These are phyloP conservation scores for Picus viridis DNA, from an alignment of 2,797 vertebrate species.

Conservation along the genomic window DNA sequence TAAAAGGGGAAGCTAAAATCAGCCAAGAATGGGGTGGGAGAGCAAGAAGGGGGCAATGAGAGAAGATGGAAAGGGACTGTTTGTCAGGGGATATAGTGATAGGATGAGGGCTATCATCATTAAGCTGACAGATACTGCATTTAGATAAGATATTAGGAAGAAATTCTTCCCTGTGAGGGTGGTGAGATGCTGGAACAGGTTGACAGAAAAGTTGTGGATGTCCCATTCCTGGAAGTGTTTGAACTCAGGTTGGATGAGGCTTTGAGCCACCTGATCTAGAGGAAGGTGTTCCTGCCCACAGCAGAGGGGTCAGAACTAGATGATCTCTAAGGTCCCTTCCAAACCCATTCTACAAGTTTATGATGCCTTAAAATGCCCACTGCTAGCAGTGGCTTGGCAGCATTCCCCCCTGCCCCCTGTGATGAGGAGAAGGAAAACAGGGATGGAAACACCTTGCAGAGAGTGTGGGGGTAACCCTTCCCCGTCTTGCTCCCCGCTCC, in stretches of 20 bases:
- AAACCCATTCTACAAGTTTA: background rate
- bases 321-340: background rate
- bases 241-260: too few species aligned
- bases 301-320: too few species aligned
- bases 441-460: background rate
- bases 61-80: background rate
- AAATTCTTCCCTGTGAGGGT: background rate
- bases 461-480: rapidly evolving
- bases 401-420: too few species aligned
- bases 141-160: background rate
- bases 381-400: rapidly evolving
- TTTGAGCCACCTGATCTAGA: background rate
- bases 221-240: background rate
- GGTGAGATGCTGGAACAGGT: background rate
- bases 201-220: background rate
- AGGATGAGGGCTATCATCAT: background rate
- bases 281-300: background rate
- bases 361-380: background rate
- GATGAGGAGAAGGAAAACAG: background rate
- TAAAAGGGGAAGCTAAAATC: background rate
- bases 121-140: background rate
- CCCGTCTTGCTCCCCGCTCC: too few species aligned
- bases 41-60: background rate
- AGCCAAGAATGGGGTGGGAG: background rate
- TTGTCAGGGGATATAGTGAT: background rate